A percentile compares a stretch with the other conserved stretches of the same genome.
Conservation (phyloP, 2,888 invertebrate species). For the Papilio gigon region DNA sequence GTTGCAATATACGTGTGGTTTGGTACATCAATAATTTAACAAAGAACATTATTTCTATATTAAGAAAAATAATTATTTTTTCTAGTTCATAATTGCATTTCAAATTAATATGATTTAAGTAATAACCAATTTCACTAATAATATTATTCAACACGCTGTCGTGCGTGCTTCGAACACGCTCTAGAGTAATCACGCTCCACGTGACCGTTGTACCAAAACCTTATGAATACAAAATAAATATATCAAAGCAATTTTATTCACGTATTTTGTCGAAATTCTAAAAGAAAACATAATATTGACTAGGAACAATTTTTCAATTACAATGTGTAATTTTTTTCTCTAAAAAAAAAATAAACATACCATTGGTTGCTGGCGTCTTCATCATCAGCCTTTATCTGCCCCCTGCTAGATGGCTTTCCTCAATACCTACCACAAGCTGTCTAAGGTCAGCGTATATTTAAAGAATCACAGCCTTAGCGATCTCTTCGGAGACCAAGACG, state of each 20-base stretch:
- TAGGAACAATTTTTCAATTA: neutral
- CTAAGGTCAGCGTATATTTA: no score
- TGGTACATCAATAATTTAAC: no score
- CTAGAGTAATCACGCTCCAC: neutral
- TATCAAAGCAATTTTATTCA: constrained; percentile 2
- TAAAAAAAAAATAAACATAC: neutral
- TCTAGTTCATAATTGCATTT: neutral
- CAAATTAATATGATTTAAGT: neutral
- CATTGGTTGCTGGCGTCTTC: no score
- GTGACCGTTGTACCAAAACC: constrained; percentile 9
- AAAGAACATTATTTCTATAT: no score
- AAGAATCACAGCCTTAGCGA: no score
- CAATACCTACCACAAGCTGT: no score
- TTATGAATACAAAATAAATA: neutral
- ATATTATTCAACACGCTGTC: neutral
- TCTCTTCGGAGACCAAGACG: no score
- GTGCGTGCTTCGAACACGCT: neutral
- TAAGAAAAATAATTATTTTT: no score
- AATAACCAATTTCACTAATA: neutral
- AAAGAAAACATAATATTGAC: constrained; percentile 4
- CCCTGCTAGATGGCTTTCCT: no score
- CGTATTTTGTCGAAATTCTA: constrained; percentile 13
- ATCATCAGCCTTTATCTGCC: no score
- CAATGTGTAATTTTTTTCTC: neutral
- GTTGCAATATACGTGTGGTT: no score